A percentile compares a stretch with the other conserved stretches of the same genome.
phyloP scores from a whole-genome alignment of 2,888 invertebrate genomes.

The Chesias legatella region DNA sequence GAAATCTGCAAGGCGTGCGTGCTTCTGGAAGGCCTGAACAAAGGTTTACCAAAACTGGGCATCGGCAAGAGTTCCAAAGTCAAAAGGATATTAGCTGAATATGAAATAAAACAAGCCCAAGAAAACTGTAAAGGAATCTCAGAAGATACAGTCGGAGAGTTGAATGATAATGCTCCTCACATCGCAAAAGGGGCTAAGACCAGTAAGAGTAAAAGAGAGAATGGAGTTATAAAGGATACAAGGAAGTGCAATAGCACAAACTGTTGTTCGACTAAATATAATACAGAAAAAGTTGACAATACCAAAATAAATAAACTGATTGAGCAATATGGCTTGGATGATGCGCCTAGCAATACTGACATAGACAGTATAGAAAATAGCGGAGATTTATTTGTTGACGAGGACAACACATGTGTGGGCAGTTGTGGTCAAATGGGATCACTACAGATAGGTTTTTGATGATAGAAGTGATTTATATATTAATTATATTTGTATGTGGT shows the following conservation, averaged over 20 bases:
- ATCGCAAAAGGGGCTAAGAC: slow-evolving; percentile 35
- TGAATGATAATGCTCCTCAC: slow-evolving; percentile 40
- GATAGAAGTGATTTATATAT: slow-evolving; percentile 8
- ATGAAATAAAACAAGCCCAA: slow-evolving; percentile 45
- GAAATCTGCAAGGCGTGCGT: slow-evolving; percentile 98
- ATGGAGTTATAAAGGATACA: slow-evolving; percentile 12
- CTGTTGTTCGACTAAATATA: slow-evolving; percentile 43
- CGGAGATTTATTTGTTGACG: slow-evolving; percentile 40
- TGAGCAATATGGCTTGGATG: slow-evolving; percentile 49
- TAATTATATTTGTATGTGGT: too few species aligned
- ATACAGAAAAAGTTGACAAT: slow-evolving; percentile 35
- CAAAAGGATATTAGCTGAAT: slow-evolving; percentile 82
- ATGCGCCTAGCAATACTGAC: slow-evolving; percentile 22
- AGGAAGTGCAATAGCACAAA: slow-evolving; percentile 28
- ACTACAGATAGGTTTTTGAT: slow-evolving; percentile 55
- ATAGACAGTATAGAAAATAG: slow-evolving; percentile 19
- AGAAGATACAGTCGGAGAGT: slow-evolving; percentile 41
- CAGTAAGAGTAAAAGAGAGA: slow-evolving; percentile 22
- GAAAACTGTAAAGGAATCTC: slow-evolving; percentile 34
- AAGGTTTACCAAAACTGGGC: slow-evolving; percentile 94
- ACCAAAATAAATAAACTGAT: slow-evolving; percentile 50
- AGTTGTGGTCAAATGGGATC: slow-evolving; percentile 56
- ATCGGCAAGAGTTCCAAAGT: slow-evolving; percentile 93
- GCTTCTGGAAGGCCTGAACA: slow-evolving; percentile 95
- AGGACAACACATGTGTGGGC: slow-evolving; percentile 58